phyloP scores from a whole-genome alignment of 53 echinoderm and acorn worm species.

The Apostichopus leukothele region DNA sequence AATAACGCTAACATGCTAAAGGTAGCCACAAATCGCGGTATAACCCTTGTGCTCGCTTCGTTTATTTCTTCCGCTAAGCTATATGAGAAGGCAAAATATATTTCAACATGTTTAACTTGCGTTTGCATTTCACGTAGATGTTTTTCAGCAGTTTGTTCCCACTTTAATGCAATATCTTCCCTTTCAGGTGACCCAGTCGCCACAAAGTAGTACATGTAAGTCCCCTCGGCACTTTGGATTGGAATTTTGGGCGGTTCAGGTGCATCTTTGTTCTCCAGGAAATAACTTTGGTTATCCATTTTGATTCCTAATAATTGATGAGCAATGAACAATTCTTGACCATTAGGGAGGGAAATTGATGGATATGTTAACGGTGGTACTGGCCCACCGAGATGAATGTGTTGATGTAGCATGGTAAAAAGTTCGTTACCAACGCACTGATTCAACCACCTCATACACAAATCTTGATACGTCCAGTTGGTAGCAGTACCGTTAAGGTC shows the following conservation, averaged over 20 bases:
- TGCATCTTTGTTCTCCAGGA: conserved; percentile 11
- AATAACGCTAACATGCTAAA: conserved; percentile 85
- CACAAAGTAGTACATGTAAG: conserved; percentile 66
- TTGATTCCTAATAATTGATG: conserved; percentile 36
- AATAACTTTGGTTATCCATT: background rate
- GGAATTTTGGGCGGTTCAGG: background rate
- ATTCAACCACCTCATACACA: conserved; percentile 86
- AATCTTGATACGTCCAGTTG: conserved; percentile 53
- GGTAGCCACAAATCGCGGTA: conserved; percentile 81
- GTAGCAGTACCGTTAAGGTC: conserved; percentile 54
- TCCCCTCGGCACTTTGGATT: conserved; percentile 42
- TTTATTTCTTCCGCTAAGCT: conserved; percentile 77
- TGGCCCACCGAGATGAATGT: conserved; percentile 17
- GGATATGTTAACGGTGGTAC: conserved; percentile 74
- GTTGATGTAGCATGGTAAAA: conserved; percentile 54
- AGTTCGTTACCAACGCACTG: conserved; percentile 73
- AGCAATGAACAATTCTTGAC: conserved; percentile 25
- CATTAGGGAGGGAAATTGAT: background rate
- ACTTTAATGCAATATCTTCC: conserved; percentile 56
- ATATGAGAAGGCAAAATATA: conserved; percentile 57
- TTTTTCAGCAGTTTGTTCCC: conserved; percentile 66
- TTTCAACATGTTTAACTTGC: conserved; percentile 17
- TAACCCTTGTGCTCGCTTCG: conserved; percentile 67
- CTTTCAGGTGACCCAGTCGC: conserved; percentile 50
- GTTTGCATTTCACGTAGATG: conserved; percentile 51